phyloP scores from a whole-genome alignment of 2,797 vertebrate species.

The Sebastes dallii region DNA sequence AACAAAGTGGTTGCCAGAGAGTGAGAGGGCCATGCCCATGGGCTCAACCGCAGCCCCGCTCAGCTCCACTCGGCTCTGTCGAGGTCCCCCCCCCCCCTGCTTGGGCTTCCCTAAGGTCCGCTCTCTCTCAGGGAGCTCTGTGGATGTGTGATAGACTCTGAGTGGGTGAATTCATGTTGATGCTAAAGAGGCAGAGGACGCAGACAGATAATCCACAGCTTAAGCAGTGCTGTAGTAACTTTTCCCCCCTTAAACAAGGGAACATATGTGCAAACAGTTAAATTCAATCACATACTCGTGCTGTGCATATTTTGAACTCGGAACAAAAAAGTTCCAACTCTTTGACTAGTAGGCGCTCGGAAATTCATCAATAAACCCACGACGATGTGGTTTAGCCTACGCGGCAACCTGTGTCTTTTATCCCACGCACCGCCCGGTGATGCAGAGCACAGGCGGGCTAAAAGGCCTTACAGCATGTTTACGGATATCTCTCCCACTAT shows the following conservation, averaged over 20 bases:
- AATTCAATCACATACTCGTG: slow-evolving; percentile 64
- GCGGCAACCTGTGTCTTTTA: slow-evolving; percentile 20
- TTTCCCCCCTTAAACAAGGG: slow-evolving; percentile 76
- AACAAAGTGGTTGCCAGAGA: slow-evolving; percentile 80
- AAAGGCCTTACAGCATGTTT: slow-evolving; percentile 35
- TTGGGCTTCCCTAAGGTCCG: slow-evolving; percentile 74
- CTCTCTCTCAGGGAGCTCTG: slow-evolving; percentile 79
- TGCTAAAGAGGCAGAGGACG: slow-evolving; percentile 77
- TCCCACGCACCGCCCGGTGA: slow-evolving; percentile 16
- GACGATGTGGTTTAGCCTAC: slow-evolving; percentile 29
- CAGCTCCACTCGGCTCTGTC: slow-evolving; percentile 47
- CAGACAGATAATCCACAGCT: slow-evolving; percentile 80
- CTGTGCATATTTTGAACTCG: slow-evolving; percentile 47
- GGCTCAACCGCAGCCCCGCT: slow-evolving; percentile 63
- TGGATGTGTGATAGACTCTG: slow-evolving; percentile 80
- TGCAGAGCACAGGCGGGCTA: neutral
- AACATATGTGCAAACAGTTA: slow-evolving; percentile 79
- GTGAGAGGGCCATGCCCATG: slow-evolving; percentile 79
- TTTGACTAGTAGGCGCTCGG: slow-evolving; percentile 23
- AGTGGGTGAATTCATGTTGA: slow-evolving; percentile 80
- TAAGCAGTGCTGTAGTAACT: slow-evolving; percentile 75
- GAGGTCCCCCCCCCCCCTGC: slow-evolving; percentile 54
- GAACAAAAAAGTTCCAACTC: slow-evolving; percentile 45
- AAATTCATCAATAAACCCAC: slow-evolving; percentile 6
- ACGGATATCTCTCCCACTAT: slow-evolving; percentile 52